Evolutionary conservation across 2,797 vertebrate genomes (phyloP), one percentile per base, ranked within the genome.

Genomic region (Choloepus didactylus): DNA sequence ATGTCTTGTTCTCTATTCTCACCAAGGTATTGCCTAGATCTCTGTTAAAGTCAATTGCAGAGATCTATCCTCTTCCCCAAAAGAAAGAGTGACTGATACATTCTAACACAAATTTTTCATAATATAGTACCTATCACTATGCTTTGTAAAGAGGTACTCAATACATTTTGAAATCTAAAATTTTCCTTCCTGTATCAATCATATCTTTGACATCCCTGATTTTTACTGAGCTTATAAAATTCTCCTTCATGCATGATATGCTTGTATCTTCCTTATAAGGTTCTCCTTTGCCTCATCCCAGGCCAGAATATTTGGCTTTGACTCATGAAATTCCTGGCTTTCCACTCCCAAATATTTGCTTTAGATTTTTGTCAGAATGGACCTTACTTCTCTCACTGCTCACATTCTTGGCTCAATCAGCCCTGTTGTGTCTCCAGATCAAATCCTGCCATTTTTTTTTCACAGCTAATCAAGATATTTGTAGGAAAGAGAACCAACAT

Each of bases 401-500:
- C 31, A 35, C 51, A 83, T 75, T 89, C 6, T 64, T 93, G 21
- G 56, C 10, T 69, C 14, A 46, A 23, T 9, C 76, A 76, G 15
- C 66, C 4, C 35, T 81, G 19, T 46, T 75, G 2, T 9, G 16
- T 93, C 5, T 80, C 23, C 15, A n/a, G 27, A 62, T 81, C 41
- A 89, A 54, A 89, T 85, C 44, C 59, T 38, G 8, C 4, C 4
- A n/a, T 81, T 94, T 80, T 54, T 81, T 94, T 83, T 59, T 69
- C 38, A 83, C 16, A 59, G 5, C 19, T 79, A 70, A 80, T 59
- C 7, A 54, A 54, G 41, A 27, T 31, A 87, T 2, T n/a, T 70
- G 54, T 66, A 54, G 56, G 3, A 66, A 66, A 15, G 0, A 69
- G 5, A 73, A 87, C 9, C 12, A 77, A 64, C 4, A 46, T 93